phyloP scores from a whole-genome alignment of 30 jellyfish, hydroid and myxozoan genomes.

The Aurelia aurita region DNA sequence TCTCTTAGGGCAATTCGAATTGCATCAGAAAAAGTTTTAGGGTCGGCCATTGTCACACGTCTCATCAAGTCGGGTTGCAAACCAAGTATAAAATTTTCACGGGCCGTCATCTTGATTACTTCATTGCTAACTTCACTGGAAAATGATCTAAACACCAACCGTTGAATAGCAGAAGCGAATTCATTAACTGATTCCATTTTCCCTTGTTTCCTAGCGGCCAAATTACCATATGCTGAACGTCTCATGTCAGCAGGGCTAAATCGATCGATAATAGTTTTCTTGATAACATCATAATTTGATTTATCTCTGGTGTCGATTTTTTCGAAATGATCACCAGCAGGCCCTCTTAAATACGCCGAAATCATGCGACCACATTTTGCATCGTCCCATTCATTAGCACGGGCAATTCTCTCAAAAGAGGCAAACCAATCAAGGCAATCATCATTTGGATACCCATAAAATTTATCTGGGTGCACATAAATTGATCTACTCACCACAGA shows the following conservation, averaged over 20 bases:
- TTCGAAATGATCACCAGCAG: too few relatives aligned
- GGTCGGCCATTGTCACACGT: slow-evolving; percentile 60
- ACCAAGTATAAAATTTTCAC: slow-evolving; percentile 59
- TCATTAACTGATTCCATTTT: slow-evolving; percentile 35
- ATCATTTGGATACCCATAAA: slow-evolving; percentile 55
- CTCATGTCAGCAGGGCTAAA: slow-evolving; percentile 48
- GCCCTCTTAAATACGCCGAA: slow-evolving; percentile 7
- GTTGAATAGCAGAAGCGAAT: slow-evolving; percentile 52
- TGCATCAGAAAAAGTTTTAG: slow-evolving; percentile 52
- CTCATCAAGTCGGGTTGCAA: slow-evolving; percentile 32
- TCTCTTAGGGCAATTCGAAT: slow-evolving; percentile 47
- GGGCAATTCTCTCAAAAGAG: slow-evolving; percentile 45
- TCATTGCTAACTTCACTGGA: slow-evolving; percentile 24
- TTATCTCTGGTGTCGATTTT: too few relatives aligned
- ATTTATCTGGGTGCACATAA: slow-evolving; percentile 32
- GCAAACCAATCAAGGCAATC: slow-evolving; percentile 47
- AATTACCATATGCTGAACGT: slow-evolving; percentile 20
- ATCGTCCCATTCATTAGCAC: slow-evolving; percentile 41
- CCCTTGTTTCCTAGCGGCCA: slow-evolving; percentile 47
- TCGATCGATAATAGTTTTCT: not conserved
- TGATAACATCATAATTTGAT: too few relatives aligned
- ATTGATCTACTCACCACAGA: not conserved
- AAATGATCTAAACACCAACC: slow-evolving; percentile 44
- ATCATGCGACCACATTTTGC: slow-evolving; percentile 38
- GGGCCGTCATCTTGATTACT: slow-evolving; percentile 53